phyloP scores from a whole-genome alignment of 2,797 vertebrate genomes.

The Neopelma chrysocephalum region DNA sequence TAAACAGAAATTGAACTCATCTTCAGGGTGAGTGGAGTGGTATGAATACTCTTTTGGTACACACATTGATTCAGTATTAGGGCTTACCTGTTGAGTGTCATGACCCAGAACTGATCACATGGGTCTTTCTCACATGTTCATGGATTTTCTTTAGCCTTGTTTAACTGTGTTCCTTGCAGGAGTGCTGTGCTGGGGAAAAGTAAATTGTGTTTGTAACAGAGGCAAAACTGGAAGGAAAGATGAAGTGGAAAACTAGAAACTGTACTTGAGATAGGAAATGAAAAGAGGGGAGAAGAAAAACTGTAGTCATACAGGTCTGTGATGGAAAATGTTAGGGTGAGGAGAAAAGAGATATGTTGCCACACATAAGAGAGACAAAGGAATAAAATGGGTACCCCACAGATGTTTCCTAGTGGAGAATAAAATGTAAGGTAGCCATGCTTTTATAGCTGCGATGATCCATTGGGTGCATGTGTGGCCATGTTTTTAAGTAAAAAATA shows the following conservation, averaged over 20 bases:
- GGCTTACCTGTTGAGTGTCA: not conserved
- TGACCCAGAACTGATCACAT: not conserved
- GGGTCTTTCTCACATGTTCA: not conserved
- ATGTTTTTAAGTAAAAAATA: not conserved
- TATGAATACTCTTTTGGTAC: not conserved
- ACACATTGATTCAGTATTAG: not conserved
- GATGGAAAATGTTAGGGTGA: not conserved
- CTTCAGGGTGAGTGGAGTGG: not conserved
- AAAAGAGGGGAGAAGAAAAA: not conserved
- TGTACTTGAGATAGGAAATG: not conserved
- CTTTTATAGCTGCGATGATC: not conserved
- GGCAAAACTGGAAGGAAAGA: not conserved
- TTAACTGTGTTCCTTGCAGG: not conserved
- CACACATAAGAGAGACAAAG: not conserved
- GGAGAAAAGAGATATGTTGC: not conserved
- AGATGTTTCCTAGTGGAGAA: not conserved
- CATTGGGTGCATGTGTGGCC: not conserved
- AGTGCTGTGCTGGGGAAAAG: not conserved
- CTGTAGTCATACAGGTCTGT: not conserved
- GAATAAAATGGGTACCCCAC: not conserved
- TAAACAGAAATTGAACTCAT: not conserved
- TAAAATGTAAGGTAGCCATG: not conserved
- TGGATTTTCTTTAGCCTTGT: not conserved
- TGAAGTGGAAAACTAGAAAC: not conserved
- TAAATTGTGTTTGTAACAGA: not conserved